Conservation (phyloP, 30 jellyfish, hydroid and myxozoan species). For the Euphysa ruthae region DNA sequence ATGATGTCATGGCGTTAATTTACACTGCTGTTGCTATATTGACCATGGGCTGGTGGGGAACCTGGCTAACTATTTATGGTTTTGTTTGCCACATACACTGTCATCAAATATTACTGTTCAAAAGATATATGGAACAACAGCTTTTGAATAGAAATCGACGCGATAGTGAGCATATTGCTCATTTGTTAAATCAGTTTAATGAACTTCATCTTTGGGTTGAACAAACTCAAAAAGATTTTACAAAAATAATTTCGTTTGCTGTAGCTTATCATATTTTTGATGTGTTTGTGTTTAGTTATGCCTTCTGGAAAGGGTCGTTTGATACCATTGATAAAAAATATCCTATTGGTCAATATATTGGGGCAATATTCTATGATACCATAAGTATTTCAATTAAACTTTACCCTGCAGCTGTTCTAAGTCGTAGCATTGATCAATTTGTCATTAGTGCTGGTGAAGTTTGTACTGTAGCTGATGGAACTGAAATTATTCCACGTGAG, state of each 20-base stretch:
- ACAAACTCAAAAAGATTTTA: slow-evolving; percentile 54
- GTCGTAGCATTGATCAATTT: slow-evolving; percentile 38
- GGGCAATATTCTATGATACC: slow-evolving; percentile 45
- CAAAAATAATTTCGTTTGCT: slow-evolving; percentile 57
- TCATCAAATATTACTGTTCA: slow-evolving; percentile 34
- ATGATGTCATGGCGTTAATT: neutral
- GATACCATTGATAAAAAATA: slow-evolving; percentile 45
- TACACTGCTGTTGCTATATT: slow-evolving; percentile 25
- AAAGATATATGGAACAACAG: slow-evolving; percentile 31
- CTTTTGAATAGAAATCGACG: slow-evolving; percentile 28
- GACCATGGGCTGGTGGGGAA: slow-evolving; percentile 78
- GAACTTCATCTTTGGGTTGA: slow-evolving; percentile 64
- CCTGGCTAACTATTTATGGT: slow-evolving; percentile 67
- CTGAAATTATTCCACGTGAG: slow-evolving; percentile 42
- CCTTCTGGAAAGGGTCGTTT: slow-evolving; percentile 52
- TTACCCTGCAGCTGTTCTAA: slow-evolving; percentile 65
- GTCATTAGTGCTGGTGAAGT: slow-evolving; percentile 42
- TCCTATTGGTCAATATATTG: slow-evolving; percentile 48
- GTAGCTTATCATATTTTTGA: slow-evolving; percentile 60
- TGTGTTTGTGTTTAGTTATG: slow-evolving; percentile 47
- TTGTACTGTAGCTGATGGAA: slow-evolving; percentile 24
- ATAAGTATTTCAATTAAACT: slow-evolving; percentile 61
- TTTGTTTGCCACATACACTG: slow-evolving; percentile 58
- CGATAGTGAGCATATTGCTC: slow-evolving; percentile 30
- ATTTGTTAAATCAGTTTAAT: slow-evolving; percentile 35